Evolutionary conservation across 2,888 invertebrate species (phyloP).

Genomic region (Silvanus unidentatus): DNA sequence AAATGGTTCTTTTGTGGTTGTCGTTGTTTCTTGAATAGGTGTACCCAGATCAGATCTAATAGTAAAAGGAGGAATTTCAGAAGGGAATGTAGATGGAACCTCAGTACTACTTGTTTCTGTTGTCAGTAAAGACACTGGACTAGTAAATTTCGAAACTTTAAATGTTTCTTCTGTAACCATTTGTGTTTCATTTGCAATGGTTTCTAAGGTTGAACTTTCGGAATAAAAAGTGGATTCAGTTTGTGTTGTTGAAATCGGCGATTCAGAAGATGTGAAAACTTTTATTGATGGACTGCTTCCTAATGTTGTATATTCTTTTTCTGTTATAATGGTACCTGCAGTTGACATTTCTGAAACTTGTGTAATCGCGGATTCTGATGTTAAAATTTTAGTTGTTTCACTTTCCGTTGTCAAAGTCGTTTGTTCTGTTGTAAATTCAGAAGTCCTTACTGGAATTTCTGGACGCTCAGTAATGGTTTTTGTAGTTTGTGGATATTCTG

Average conservation of each 20-base stretch:
- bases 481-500: too few species aligned
- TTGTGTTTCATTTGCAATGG: too few species aligned
- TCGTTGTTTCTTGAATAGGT: neutral
- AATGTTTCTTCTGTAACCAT: neutral
- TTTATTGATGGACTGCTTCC: too few species aligned
- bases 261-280: too few species aligned
- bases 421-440: constrained; percentile 1
- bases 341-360: too few species aligned
- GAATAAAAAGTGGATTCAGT: neutral
- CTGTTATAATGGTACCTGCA: too few species aligned
- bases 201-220: too few species aligned
- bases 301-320: too few species aligned
- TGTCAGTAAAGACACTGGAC: neutral
- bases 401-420: neutral
- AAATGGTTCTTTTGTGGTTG: neutral
- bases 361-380: too few species aligned
- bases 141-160: neutral
- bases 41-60: neutral
- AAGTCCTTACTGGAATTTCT: neutral
- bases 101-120: neutral
- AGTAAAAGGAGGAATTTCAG: neutral
- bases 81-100: neutral
- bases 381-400: neutral
- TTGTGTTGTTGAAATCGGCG: neutral
- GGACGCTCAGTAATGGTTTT: neutral